Conservation (phyloP, 2,797 vertebrate species). For the Coreius guichenoti region DNA sequence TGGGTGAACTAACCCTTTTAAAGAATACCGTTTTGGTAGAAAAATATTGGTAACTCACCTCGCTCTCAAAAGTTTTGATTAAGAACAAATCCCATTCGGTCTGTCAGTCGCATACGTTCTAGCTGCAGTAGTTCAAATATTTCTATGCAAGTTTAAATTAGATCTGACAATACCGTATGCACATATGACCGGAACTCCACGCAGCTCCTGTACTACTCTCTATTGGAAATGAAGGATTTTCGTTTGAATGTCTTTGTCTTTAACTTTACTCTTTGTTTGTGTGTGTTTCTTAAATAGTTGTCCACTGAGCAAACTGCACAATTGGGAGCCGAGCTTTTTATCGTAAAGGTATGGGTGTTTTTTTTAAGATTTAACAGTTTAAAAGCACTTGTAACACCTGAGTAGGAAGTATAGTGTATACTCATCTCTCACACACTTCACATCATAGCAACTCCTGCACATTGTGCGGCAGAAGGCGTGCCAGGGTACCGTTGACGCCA, state of each 20-base stretch:
- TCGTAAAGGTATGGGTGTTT: constrained; percentile 87
- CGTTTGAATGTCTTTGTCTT: background rate
- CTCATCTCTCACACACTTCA: constrained; percentile 8
- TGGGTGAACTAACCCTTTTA: too few species aligned
- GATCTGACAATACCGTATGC: background rate
- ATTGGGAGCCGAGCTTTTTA: constrained; percentile 95
- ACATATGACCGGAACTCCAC: too few species aligned
- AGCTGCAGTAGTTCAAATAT: too few species aligned
- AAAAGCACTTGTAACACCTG: background rate
- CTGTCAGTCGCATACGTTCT: too few species aligned
- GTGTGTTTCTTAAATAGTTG: constrained; percentile 76
- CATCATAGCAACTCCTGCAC: constrained; percentile 93
- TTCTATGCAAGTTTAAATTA: background rate
- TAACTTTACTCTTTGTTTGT: background rate
- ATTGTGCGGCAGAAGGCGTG: constrained; percentile 97
- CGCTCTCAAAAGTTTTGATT: too few species aligned
- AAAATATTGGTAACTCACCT: too few species aligned
- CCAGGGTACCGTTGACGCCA: constrained; percentile 94
- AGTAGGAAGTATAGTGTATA: background rate
- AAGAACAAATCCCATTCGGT: too few species aligned
- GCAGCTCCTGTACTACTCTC: background rate
- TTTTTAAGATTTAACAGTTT: background rate
- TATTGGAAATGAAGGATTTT: background rate
- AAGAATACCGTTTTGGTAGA: too few species aligned
- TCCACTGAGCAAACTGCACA: constrained; percentile 98